A percentile compares a stretch with the other conserved stretches of the same genome.
phyloP scores from a whole-genome alignment of 2,888 invertebrate species.

The Octonoba sinensis region DNA sequence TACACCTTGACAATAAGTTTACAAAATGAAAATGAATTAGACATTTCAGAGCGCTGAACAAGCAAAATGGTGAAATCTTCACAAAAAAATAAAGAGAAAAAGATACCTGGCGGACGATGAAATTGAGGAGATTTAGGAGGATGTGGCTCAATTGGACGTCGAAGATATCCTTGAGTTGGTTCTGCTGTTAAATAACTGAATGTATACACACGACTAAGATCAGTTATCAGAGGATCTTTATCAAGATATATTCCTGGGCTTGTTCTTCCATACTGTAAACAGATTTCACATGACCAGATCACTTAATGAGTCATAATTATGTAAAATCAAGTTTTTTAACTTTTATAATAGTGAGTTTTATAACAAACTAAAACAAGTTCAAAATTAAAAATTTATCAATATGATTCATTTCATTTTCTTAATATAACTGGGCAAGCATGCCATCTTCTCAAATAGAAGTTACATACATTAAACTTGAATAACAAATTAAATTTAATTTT shows the following conservation, averaged over 20 bases:
- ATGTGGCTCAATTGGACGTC: constrained; percentile 91
- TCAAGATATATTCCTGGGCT: constrained; percentile 65
- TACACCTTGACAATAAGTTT: no score
- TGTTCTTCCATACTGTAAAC: constrained; percentile 65
- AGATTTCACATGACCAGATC: neutral
- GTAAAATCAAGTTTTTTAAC: neutral
- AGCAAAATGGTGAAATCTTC: no score
- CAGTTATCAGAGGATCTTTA: constrained; percentile 64
- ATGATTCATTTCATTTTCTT: no score
- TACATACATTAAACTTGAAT: no score
- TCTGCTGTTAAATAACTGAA: constrained; percentile 95
- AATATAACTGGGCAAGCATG: no score
- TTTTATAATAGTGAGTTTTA: no score
- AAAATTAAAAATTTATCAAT: no score
- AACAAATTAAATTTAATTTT: no score
- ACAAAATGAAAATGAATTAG: no score
- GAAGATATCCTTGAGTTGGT: constrained; percentile 84
- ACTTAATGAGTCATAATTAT: neutral
- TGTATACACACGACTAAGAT: constrained; percentile 78
- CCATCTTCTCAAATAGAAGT: no score
- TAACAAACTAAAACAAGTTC: neutral
- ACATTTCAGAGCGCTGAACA: no score
- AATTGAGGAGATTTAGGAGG: constrained; percentile 94
- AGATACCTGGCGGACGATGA: constrained; percentile 87
- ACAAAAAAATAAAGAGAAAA: neutral